These are phyloP conservation scores for Drosophila pseudoobscura DNA, from an alignment of 1,140 invertebrate genomes.

Conservation along the genomic window DNA sequence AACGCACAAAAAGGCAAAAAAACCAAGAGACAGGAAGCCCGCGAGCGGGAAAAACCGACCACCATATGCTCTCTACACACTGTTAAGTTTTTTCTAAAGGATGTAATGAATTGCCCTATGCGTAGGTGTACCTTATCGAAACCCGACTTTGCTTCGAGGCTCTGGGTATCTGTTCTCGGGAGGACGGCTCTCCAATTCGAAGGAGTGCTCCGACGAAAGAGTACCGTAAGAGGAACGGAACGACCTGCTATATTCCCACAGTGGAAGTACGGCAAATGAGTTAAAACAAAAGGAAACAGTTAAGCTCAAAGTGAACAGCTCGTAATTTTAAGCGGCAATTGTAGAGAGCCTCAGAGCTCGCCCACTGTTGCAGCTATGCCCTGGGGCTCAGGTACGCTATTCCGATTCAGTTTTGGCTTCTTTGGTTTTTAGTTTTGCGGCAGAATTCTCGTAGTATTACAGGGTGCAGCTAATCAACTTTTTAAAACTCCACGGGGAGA, in stretches of 20 bases:
- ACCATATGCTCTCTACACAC: constrained; percentile 10
- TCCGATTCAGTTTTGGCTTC: constrained; percentile 12
- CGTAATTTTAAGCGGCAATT: constrained; percentile 70
- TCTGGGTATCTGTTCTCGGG: no score
- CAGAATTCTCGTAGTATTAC: neutral
- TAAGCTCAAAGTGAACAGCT: constrained; percentile 74
- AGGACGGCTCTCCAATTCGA: no score
- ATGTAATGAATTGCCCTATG: no score
- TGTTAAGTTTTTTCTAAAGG: neutral
- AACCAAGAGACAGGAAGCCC: neutral
- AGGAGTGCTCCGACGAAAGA: no score
- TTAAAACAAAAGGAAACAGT: constrained; percentile 58
- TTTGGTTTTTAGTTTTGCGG: constrained; percentile 9
- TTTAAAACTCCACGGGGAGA: constrained; percentile 23
- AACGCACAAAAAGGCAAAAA: constrained; percentile 36
- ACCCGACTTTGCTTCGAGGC: no score
- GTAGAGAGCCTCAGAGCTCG: constrained; percentile 6
- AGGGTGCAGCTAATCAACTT: constrained; percentile 36
- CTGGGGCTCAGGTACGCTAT: neutral
- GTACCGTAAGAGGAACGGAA: no score
- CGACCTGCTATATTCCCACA: no score
- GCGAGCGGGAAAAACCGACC: constrained; percentile 8
- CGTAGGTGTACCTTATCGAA: no score
- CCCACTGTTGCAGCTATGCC: neutral
- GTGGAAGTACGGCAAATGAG: constrained; percentile 26